These are phyloP conservation scores for Drosophila setosimentum DNA, from an alignment of 2,888 invertebrate species.

Conservation along the genomic window DNA sequence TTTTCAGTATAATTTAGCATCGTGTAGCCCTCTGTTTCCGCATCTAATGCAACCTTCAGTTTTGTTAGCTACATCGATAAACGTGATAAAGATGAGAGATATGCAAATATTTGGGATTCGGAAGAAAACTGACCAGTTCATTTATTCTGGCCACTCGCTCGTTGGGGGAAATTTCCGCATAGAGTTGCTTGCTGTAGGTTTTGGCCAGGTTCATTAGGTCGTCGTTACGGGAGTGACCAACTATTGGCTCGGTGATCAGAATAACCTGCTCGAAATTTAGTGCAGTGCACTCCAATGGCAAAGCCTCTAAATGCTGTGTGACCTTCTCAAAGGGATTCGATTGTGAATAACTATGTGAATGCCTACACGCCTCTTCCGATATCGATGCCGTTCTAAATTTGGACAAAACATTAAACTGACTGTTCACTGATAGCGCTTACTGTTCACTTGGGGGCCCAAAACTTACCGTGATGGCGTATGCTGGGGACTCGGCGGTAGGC, in stretches of 20 bases:
- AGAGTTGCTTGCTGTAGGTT: slow-evolving; percentile 93
- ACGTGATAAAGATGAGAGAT: neutral
- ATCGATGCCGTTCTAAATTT: slow-evolving; percentile 88
- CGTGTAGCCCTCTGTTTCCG: slow-evolving; percentile 87
- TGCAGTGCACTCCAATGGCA: slow-evolving; percentile 73
- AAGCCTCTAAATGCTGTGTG: slow-evolving; percentile 81
- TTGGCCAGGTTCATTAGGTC: slow-evolving; percentile 95
- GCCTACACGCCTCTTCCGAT: slow-evolving; percentile 80
- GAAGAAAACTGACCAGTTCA: slow-evolving; percentile 89
- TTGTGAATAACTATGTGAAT: slow-evolving; percentile 76
- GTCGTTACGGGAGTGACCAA: slow-evolving; percentile 87
- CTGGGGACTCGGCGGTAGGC: slow-evolving; percentile 91
- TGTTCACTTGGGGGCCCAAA: neutral
- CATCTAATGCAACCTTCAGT: slow-evolving; percentile 91
- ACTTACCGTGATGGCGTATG: slow-evolving; percentile 88
- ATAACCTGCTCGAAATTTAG: slow-evolving; percentile 81
- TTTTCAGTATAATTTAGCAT: slow-evolving; percentile 77
- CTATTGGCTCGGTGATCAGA: slow-evolving; percentile 82
- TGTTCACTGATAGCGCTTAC: neutral
- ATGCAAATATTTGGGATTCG: neutral
- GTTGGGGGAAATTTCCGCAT: slow-evolving; percentile 88
- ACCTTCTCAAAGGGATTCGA: slow-evolving; percentile 87
- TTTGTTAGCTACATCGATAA: slow-evolving; percentile 88
- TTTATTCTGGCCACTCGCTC: slow-evolving; percentile 93
- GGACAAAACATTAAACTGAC: neutral